A percentile compares a stretch with the other conserved stretches of the same genome.
Conservation (phyloP, 2,797 vertebrate genomes). For the Aplochiton taeniatus region DNA sequence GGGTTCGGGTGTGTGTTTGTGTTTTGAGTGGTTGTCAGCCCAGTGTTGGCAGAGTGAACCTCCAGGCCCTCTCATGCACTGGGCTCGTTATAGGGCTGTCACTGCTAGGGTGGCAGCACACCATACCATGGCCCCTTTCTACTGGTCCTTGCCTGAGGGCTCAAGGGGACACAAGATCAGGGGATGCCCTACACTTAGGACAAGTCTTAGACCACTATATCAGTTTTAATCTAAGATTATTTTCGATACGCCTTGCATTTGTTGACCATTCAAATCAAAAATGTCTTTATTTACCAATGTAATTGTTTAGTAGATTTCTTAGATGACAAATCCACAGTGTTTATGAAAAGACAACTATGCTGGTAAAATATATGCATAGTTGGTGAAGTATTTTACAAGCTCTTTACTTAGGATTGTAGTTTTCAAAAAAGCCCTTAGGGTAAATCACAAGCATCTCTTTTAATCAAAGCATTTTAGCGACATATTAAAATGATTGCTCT, state of each 20-base stretch:
- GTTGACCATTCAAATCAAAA: too few species aligned
- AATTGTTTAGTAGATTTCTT: too few species aligned
- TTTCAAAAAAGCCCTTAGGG: slow-evolving; percentile 47
- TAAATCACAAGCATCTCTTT: slow-evolving; percentile 53
- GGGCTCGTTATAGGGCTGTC: slow-evolving; percentile 61
- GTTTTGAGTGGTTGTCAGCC: slow-evolving; percentile 42
- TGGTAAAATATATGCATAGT: too few species aligned
- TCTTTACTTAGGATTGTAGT: too few species aligned
- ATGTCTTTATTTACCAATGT: too few species aligned
- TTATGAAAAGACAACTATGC: too few species aligned
- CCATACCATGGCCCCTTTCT: slow-evolving; percentile 9
- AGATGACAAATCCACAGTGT: too few species aligned
- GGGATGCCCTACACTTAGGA: too few species aligned
- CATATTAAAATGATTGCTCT: slow-evolving; percentile 42
- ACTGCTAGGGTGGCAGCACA: slow-evolving; percentile 33
- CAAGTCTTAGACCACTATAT: too few species aligned
- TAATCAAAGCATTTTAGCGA: slow-evolving; percentile 66
- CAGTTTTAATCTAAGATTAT: too few species aligned
- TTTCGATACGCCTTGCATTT: too few species aligned
- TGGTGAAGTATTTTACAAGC: too few species aligned
- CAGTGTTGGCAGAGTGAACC: slow-evolving; percentile 43
- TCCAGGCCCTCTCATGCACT: slow-evolving; percentile 37
- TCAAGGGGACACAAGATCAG: neutral
- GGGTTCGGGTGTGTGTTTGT: slow-evolving; percentile 5
- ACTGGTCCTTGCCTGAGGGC: slow-evolving; percentile 14